These are phyloP conservation scores for Reticulitermes speratus DNA, from an alignment of 1,140 invertebrate genomes.

Conservation along the genomic window DNA sequence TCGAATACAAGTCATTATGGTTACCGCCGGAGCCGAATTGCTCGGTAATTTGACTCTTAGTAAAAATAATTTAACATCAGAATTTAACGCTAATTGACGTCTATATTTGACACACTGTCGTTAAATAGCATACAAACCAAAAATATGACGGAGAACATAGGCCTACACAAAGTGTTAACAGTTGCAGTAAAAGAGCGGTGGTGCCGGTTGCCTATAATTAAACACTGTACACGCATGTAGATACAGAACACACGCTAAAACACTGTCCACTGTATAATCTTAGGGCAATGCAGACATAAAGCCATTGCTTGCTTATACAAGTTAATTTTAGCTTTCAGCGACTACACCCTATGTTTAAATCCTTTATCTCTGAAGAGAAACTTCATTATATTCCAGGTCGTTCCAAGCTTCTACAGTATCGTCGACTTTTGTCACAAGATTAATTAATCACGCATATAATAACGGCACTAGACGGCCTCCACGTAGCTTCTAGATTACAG, in stretches of 20 bases:
- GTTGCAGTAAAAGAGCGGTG: no score
- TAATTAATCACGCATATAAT: slow-evolving; percentile 13
- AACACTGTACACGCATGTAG: background rate
- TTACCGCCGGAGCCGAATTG: no score
- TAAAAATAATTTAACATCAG: no score
- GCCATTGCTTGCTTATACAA: background rate
- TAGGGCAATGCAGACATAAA: background rate
- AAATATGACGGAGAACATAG: no score
- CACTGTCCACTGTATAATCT: background rate
- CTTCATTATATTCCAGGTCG: background rate
- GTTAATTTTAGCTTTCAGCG: background rate
- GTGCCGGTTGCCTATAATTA: background rate
- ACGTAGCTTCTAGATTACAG: background rate
- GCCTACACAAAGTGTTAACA: no score
- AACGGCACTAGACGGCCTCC: background rate
- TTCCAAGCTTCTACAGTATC: background rate
- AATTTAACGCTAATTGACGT: no score
- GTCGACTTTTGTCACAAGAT: slow-evolving; percentile 3
- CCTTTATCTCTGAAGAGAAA: slow-evolving; percentile 4
- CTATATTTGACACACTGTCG: no score
- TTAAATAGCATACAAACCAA: no score
- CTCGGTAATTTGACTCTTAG: no score
- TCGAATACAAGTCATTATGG: no score
- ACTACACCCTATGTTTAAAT: background rate
- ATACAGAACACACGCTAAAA: background rate